Percentiles rank a stretch among this genome's conserved stretches.
These are phyloP conservation scores for Pterocles gutturalis DNA, from an alignment of 2,113 vertebrate species.

Conservation along the genomic window DNA sequence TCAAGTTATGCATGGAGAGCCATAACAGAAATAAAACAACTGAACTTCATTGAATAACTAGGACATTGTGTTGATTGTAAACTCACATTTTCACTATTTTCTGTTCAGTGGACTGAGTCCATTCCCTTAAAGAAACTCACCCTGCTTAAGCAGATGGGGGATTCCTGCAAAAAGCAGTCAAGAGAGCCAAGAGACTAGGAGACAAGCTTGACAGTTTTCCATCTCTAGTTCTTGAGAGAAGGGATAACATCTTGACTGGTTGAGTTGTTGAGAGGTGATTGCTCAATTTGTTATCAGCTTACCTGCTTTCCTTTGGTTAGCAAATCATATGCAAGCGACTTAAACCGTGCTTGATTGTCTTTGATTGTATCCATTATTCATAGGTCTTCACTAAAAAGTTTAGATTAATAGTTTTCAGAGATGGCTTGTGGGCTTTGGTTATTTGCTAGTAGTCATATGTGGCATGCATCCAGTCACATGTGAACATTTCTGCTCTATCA, in stretches of 20 bases:
- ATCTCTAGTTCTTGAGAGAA: background rate
- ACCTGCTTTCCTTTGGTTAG: background rate
- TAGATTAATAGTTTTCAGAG: background rate
- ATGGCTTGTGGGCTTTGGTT: background rate
- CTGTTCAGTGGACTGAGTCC: background rate
- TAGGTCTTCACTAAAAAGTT: background rate
- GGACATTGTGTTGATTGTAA: background rate
- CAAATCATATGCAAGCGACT: background rate
- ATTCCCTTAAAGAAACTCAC: background rate
- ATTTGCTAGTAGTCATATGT: background rate
- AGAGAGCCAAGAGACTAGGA: background rate
- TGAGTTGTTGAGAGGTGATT: background rate
- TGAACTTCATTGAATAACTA: background rate
- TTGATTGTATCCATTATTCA: constrained; percentile 34
- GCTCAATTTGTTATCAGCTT: background rate
- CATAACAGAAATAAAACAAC: background rate
- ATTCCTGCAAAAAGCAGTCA: background rate
- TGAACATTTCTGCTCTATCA: background rate
- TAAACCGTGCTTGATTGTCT: background rate
- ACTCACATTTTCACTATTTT: background rate
- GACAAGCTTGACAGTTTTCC: background rate
- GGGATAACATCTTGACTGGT: background rate
- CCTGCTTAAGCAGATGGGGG: background rate
- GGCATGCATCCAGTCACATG: background rate
- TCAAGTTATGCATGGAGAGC: background rate